Percentiles rank a stretch among this genome's conserved stretches.
Conservation (phyloP, 2,113 vertebrate genomes). For the Platichthys stellatus region DNA sequence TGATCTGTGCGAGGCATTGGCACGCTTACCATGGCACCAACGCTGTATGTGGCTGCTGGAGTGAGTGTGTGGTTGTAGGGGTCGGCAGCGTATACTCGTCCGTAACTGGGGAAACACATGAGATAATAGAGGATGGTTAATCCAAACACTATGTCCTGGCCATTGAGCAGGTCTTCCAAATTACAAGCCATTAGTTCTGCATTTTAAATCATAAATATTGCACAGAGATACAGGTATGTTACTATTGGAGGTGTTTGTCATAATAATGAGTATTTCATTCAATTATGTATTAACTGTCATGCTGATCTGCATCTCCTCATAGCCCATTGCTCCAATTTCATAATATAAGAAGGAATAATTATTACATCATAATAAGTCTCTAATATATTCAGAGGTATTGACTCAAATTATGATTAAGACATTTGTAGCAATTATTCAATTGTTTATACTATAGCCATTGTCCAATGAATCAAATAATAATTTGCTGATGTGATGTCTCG, state of each 20-base stretch:
- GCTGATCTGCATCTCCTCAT: not conserved
- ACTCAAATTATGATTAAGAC: not conserved
- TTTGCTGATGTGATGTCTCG: no score
- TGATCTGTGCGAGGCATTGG: not conserved
- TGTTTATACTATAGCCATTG: no score
- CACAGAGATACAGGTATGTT: not conserved
- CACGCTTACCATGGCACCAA: slow-evolving; percentile 97
- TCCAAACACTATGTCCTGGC: not conserved
- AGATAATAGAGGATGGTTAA: slow-evolving; percentile 42
- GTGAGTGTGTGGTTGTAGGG: slow-evolving; percentile 99
- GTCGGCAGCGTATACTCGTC: slow-evolving; percentile 99
- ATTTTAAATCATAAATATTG: no score
- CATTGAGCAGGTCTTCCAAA: no score
- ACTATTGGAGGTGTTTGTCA: not conserved
- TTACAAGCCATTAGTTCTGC: no score
- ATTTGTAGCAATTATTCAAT: no score
- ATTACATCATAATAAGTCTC: no score
- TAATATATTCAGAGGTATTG: not conserved
- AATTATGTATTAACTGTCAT: no score
- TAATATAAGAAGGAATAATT: not conserved
- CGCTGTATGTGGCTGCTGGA: slow-evolving; percentile 98
- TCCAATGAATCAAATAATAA: no score
- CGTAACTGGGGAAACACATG: slow-evolving; percentile 90
- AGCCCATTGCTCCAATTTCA: not conserved
- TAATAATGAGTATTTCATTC: no score